Evolutionary conservation across 2,888 invertebrate species (phyloP).

Genomic region (Laspeyria flexula): DNA sequence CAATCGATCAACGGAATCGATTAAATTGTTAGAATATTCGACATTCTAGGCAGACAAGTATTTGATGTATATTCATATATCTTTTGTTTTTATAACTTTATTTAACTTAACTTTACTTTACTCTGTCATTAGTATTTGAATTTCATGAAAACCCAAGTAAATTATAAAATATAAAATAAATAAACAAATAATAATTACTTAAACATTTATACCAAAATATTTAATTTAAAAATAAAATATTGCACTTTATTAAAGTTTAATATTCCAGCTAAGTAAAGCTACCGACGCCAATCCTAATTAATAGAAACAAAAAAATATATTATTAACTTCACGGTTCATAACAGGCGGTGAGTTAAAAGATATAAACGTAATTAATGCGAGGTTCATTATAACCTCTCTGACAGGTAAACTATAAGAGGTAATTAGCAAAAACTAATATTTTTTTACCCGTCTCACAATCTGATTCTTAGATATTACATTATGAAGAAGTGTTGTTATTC

Average conservation of each 20-base stretch:
- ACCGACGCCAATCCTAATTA: neutral
- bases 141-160: no score
- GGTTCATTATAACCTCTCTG: slow-evolving; percentile 32
- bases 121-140: no score
- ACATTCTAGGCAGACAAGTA: neutral
- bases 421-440: slow-evolving; percentile 33
- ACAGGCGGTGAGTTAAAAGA: slow-evolving; percentile 29
- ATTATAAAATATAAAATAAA: no score
- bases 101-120: no score
- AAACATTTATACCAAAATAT: no score
- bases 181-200: no score
- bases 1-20: neutral
- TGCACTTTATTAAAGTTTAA: neutral
- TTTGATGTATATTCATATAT: neutral
- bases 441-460: neutral
- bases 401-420: slow-evolving; percentile 31
- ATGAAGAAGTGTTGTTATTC: no score
- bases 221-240: no score
- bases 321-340: slow-evolving; percentile 23
- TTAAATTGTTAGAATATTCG: neutral
- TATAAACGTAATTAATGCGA: slow-evolving; percentile 33
- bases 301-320: slow-evolving; percentile 20
- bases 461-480: neutral
- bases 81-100: neutral
- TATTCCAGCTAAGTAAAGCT: neutral